A percentile compares a stretch with the other conserved stretches of the same genome.
These are phyloP conservation scores for Sinonovacula constricta DNA, from an alignment of 1,140 invertebrate genomes.

Conservation along the genomic window DNA sequence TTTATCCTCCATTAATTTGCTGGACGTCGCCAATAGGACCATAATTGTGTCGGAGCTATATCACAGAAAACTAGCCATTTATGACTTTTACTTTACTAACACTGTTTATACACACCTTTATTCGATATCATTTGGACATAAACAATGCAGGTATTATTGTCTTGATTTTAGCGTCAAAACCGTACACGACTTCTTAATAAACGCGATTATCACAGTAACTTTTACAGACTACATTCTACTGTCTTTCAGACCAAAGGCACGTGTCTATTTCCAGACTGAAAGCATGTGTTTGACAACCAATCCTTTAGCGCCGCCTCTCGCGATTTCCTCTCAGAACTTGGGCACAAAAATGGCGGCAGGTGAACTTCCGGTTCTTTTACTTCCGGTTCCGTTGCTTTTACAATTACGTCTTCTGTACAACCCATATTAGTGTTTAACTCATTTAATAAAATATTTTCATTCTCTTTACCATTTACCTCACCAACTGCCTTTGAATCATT, in stretches of 20 bases:
- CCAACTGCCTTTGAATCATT: not conserved
- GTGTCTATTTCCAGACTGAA: slow-evolving; percentile 30
- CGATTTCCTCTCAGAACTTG: slow-evolving; percentile 58
- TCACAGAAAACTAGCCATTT: too few species aligned
- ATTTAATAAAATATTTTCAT: not conserved
- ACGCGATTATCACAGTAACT: too few species aligned
- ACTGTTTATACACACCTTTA: too few species aligned
- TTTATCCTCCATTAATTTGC: too few species aligned
- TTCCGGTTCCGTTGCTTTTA: slow-evolving; percentile 17
- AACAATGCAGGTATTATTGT: too few species aligned
- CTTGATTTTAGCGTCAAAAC: too few species aligned
- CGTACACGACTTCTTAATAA: too few species aligned
- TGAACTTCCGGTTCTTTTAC: not conserved
- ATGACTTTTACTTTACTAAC: too few species aligned
- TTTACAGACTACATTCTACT: not conserved
- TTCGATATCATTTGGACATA: too few species aligned
- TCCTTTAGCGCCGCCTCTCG: slow-evolving; percentile 60
- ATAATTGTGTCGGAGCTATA: too few species aligned
- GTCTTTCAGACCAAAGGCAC: slow-evolving; percentile 42
- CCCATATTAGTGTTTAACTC: not conserved
- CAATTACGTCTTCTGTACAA: not conserved
- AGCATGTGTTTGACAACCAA: slow-evolving; percentile 52
- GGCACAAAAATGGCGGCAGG: slow-evolving; percentile 58
- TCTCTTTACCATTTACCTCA: not conserved
- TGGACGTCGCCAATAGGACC: too few species aligned